Conservation (phyloP, 2,113 vertebrate genomes). For the Megaptera novaeangliae region DNA sequence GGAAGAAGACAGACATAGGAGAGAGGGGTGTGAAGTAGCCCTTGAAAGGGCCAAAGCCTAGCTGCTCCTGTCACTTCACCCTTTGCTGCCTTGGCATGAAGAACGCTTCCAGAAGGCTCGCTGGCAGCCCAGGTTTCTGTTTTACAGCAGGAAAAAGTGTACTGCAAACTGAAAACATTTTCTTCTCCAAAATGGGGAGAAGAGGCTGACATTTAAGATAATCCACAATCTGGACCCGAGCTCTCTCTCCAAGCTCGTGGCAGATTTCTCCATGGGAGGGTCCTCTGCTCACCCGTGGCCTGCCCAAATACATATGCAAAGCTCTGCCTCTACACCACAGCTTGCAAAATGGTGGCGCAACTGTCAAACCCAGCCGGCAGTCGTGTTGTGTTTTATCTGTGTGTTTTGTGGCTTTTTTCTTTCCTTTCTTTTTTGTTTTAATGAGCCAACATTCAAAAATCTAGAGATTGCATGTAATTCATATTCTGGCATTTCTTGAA, state of each 20-base stretch:
- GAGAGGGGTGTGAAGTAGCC: not conserved
- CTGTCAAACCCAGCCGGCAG: conserved; percentile 26
- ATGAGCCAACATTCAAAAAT: conserved; percentile 53
- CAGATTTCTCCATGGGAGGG: not conserved
- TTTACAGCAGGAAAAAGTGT: conserved; percentile 32
- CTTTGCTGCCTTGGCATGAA: not conserved
- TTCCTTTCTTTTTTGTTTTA: not conserved
- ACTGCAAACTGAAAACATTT: conserved; percentile 57
- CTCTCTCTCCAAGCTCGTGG: conserved; percentile 29
- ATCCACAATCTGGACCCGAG: conserved; percentile 53
- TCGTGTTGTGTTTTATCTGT: conserved; percentile 39
- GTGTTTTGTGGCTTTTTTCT: not conserved
- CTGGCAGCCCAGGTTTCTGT: conserved; percentile 42
- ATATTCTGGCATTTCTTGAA: conserved; percentile 44
- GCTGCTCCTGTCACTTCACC: not conserved
- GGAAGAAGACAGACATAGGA: not conserved
- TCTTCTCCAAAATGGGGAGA: conserved; percentile 62
- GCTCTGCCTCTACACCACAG: not conserved
- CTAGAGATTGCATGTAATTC: conserved; percentile 32
- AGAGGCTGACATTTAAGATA: conserved; percentile 56
- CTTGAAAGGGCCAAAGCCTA: not conserved
- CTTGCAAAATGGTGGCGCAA: conserved; percentile 47
- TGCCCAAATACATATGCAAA: not conserved
- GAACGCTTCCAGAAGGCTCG: not conserved
- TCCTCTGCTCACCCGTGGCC: not conserved